Percentiles rank a stretch among this genome's conserved stretches.
Conservation (phyloP, 2,797 vertebrate species). For the Phoebastria nigripes region DNA sequence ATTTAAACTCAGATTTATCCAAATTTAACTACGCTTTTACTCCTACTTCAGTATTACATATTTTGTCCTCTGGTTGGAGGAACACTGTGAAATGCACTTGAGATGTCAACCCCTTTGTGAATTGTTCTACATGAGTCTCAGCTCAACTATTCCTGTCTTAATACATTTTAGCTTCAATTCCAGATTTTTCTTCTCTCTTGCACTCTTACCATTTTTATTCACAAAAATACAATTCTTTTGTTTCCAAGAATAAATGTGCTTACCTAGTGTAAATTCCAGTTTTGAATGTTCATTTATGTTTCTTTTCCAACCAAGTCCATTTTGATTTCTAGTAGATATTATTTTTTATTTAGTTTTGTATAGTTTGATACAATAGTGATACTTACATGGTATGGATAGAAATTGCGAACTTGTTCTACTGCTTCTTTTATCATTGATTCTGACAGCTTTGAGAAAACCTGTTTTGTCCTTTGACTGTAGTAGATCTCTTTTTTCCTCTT, state of each 20-base stretch:
- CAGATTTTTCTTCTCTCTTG: not conserved
- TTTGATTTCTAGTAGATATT: not conserved
- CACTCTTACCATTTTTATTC: not conserved
- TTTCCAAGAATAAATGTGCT: not conserved
- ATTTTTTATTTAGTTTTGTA: not conserved
- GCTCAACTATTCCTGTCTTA: not conserved
- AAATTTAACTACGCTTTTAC: not conserved
- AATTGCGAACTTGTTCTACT: not conserved
- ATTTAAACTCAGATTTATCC: not conserved
- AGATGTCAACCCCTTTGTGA: not conserved
- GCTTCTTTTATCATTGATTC: not conserved
- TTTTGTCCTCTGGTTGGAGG: not conserved
- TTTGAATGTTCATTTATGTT: not conserved
- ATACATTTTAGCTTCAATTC: not conserved
- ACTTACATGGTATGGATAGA: not conserved
- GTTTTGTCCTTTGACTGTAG: not conserved
- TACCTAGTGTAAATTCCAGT: not conserved
- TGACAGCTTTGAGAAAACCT: not conserved
- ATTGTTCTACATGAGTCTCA: not conserved
- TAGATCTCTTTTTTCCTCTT: not conserved
- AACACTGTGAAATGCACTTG: not conserved
- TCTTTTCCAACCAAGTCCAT: not conserved
- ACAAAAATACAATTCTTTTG: not conserved
- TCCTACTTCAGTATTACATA: not conserved
- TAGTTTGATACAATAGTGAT: not conserved